Percentiles rank a stretch among this genome's conserved stretches.
phyloP scores from a whole-genome alignment of 92 coral and sea anemone species.

The Umimayanthus kanabou region DNA sequence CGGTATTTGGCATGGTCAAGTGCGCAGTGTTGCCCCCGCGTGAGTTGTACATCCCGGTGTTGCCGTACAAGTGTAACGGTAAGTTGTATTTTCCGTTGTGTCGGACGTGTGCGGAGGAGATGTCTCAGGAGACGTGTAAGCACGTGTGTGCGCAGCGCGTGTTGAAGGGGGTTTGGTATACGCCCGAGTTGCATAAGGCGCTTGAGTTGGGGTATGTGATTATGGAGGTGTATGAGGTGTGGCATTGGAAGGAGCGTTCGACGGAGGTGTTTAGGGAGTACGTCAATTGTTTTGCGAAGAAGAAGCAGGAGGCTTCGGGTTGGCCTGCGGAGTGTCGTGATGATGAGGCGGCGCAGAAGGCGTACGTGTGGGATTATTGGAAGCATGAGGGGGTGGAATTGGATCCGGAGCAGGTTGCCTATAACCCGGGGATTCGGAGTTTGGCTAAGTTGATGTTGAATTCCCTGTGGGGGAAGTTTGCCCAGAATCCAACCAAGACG shows the following conservation, averaged over 20 bases:
- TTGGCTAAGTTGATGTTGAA: background rate
- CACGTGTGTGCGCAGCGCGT: conserved; percentile 48
- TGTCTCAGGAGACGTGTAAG: conserved; percentile 32
- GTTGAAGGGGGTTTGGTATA: conserved; percentile 53
- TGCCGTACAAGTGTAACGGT: background rate
- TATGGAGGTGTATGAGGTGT: background rate
- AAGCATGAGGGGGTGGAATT: too few species aligned
- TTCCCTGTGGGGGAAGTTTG: background rate
- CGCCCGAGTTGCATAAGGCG: conserved; percentile 47
- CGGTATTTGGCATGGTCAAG: background rate
- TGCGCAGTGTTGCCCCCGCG: background rate
- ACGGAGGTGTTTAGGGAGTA: background rate
- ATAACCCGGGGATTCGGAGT: background rate
- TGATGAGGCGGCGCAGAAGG: too few species aligned
- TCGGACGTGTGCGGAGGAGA: conserved; percentile 39
- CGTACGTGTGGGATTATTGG: too few species aligned
- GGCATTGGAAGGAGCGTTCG: conserved; percentile 44
- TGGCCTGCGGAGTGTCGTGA: too few species aligned
- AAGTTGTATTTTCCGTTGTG: conserved; percentile 54
- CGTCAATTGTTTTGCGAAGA: too few species aligned
- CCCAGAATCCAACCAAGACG: background rate
- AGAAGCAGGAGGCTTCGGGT: too few species aligned
- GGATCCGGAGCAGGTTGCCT: background rate
- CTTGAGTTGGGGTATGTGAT: conserved; percentile 44
- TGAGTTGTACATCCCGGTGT: background rate